These are phyloP conservation scores for Tragelaphus eurycerus DNA, from an alignment of 2,797 vertebrate species.

Conservation along the genomic window DNA sequence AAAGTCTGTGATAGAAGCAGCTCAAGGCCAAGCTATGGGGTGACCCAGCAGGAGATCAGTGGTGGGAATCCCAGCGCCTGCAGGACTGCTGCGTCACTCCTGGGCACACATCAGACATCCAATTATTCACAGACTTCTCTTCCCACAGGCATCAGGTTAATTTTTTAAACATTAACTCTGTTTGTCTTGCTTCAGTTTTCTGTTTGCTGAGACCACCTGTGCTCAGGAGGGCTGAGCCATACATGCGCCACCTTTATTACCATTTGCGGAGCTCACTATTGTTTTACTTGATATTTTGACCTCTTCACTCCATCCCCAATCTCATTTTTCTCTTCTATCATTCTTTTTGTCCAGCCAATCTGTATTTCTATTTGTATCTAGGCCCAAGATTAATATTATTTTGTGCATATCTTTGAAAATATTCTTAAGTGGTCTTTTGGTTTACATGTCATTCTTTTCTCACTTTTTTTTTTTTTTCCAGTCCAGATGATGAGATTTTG, in stretches of 20 bases:
- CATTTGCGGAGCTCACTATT: background rate
- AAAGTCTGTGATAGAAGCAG: background rate
- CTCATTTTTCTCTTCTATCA: background rate
- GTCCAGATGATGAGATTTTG: background rate
- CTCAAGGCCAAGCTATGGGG: background rate
- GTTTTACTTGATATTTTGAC: background rate
- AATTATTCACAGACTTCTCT: background rate
- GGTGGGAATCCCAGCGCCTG: background rate
- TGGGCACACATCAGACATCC: background rate
- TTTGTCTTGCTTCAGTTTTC: conserved; percentile 33
- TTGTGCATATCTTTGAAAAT: background rate
- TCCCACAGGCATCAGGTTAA: conserved; percentile 2
- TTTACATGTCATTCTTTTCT: background rate
- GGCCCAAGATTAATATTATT: background rate
- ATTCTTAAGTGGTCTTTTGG: background rate
- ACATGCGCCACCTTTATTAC: background rate
- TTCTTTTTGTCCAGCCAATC: background rate
- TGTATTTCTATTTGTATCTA: background rate
- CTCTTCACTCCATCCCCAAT: background rate
- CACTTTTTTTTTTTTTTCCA: background rate
- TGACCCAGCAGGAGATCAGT: background rate
- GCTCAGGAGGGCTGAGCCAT: background rate
- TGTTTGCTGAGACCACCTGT: background rate
- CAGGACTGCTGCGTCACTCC: background rate
- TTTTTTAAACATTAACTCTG: conserved; percentile 47